A percentile compares a stretch with the other conserved stretches of the same genome.
phyloP scores from a whole-genome alignment of 2,888 invertebrate genomes.

The Eudemis profundana region DNA sequence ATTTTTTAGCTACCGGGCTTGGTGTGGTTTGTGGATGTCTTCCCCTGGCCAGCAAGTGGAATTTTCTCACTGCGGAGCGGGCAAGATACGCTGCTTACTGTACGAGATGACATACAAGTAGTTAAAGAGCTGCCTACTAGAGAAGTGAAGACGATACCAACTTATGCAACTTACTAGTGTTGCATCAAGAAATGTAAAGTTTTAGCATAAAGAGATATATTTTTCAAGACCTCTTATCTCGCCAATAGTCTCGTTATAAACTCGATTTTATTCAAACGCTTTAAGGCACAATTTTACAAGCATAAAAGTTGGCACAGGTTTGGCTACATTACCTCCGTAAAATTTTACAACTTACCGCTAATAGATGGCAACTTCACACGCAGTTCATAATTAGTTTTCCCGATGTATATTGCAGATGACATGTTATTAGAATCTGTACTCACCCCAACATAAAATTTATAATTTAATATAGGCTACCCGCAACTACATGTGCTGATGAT shows the following conservation, averaged over 20 bases:
- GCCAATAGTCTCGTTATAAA: background rate
- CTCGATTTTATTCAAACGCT: background rate
- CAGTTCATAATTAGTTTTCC: slow-evolving; percentile 25
- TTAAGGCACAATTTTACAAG: slow-evolving; percentile 1
- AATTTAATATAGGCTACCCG: too few relatives aligned
- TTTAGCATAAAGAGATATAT: background rate
- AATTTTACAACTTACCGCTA: slow-evolving; percentile 24
- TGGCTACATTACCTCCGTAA: background rate
- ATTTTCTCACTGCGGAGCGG: too few relatives aligned
- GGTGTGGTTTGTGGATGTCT: too few relatives aligned
- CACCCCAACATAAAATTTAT: too few relatives aligned
- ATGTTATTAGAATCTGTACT: background rate
- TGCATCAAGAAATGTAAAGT: background rate
- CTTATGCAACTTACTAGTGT: slow-evolving; percentile 22
- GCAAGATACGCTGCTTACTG: too few relatives aligned
- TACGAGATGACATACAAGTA: background rate
- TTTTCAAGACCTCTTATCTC: background rate
- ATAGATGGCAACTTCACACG: slow-evolving; percentile 29
- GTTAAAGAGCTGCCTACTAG: background rate
- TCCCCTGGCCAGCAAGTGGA: too few relatives aligned
- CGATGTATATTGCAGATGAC: background rate
- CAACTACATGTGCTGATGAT: too few relatives aligned
- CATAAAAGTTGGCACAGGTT: background rate
- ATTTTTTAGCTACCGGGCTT: too few relatives aligned
- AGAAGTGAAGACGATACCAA: background rate